Conservation (phyloP, 2,888 invertebrate species). For the Dexiosoma caninum region DNA sequence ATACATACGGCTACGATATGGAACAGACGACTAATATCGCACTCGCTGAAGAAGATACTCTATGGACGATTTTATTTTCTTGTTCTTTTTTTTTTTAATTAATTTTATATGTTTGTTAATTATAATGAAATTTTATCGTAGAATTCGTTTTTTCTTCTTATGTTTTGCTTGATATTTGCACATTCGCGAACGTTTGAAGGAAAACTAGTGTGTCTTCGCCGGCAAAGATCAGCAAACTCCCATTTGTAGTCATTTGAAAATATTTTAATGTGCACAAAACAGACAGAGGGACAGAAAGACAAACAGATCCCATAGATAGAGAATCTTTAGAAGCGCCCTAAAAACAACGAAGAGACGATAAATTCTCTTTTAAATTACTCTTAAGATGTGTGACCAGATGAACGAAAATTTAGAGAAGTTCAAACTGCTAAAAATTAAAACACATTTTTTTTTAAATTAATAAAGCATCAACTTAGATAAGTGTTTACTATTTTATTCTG, state of each 20-base stretch:
- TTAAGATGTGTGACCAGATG: too few species aligned
- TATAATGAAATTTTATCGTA: constrained; percentile 23
- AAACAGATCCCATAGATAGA: background rate
- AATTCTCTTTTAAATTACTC: too few species aligned
- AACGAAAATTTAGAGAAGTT: too few species aligned
- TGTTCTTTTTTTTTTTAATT: constrained; percentile 14
- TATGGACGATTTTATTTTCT: constrained; percentile 8
- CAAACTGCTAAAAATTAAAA: too few species aligned
- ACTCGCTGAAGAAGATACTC: background rate
- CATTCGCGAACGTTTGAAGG: constrained; percentile 1
- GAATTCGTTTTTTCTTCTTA: background rate
- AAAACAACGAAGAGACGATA: too few species aligned
- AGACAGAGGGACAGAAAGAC: background rate
- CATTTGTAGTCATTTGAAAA: constrained; percentile 49
- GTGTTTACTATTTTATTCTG: too few species aligned
- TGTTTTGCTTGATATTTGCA: background rate
- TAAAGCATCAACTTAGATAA: too few species aligned
- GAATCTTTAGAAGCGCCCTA: too few species aligned
- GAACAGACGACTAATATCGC: constrained; percentile 17
- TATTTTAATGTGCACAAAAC: constrained; percentile 39
- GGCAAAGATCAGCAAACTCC: constrained; percentile 62
- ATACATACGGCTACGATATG: background rate
- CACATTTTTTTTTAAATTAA: too few species aligned
- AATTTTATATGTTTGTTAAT: background rate
- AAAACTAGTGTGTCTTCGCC: constrained; percentile 51